Conservation (phyloP, 1,140 invertebrate species). For the Dinothrombium tinctorium region DNA sequence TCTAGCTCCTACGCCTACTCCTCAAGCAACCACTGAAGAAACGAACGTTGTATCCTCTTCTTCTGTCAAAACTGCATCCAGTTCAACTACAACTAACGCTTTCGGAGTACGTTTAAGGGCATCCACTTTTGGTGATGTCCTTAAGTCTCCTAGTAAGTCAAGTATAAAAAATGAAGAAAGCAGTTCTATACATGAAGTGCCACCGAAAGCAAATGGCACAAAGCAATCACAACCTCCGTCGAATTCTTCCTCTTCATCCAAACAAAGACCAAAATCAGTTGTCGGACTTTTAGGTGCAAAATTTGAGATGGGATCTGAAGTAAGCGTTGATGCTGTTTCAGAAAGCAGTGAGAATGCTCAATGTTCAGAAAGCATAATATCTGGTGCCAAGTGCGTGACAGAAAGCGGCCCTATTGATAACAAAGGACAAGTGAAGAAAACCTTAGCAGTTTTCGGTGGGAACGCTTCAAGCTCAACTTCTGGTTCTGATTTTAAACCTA, state of each 20-base stretch:
- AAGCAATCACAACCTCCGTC: not conserved
- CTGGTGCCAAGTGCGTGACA: too few relatives aligned
- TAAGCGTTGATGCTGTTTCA: too few relatives aligned
- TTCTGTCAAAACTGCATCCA: not conserved
- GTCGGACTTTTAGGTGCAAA: constrained; percentile 9
- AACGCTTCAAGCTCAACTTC: too few relatives aligned
- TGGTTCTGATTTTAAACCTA: too few relatives aligned
- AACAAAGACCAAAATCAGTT: constrained; percentile 9
- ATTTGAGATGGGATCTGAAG: constrained; percentile 9
- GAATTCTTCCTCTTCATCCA: not conserved
- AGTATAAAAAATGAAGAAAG: not conserved
- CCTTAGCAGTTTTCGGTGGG: too few relatives aligned
- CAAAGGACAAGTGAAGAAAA: too few relatives aligned
- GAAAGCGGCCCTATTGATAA: too few relatives aligned
- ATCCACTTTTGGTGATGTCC: constrained; percentile 7
- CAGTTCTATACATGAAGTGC: constrained; percentile 1
- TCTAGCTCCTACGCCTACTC: constrained; percentile 10
- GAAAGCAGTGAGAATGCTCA: too few relatives aligned
- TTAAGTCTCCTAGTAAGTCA: constrained; percentile 7
- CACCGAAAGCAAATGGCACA: not conserved
- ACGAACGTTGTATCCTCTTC: not conserved
- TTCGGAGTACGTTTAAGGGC: constrained; percentile 6
- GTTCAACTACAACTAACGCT: not conserved
- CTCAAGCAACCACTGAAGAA: too few relatives aligned
- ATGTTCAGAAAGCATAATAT: too few relatives aligned